Percentiles rank a stretch among this genome's conserved stretches.
phyloP scores from a whole-genome alignment of 2,797 vertebrate species.

The Phylloscopus collybita region DNA sequence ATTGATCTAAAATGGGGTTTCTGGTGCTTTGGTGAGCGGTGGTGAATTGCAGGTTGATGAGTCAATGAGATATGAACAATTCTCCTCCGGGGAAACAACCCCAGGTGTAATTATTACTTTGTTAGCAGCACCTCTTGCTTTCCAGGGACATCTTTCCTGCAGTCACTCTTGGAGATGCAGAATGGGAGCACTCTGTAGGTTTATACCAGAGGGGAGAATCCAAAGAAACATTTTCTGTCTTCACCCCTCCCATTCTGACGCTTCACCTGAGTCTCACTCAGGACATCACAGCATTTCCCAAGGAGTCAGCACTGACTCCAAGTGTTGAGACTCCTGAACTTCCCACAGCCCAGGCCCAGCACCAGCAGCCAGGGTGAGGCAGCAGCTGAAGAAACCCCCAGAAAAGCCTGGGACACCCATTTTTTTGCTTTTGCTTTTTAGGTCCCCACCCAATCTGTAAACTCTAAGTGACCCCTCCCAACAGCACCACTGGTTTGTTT shows the following conservation, averaged over 20 bases:
- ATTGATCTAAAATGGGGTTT: neutral
- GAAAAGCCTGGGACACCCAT: neutral
- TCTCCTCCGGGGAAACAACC: neutral
- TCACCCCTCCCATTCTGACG: neutral
- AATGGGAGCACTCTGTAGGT: neutral
- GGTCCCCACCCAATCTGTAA: conserved; percentile 26
- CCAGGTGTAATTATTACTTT: neutral
- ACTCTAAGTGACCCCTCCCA: conserved; percentile 15
- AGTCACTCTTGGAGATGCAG: neutral
- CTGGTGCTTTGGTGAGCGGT: neutral
- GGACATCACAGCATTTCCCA: fast-evolving
- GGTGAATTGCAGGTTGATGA: neutral
- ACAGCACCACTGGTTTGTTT: conserved; percentile 37
- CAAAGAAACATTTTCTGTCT: neutral
- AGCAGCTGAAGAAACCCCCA: neutral
- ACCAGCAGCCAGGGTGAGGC: neutral
- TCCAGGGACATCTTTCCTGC: neutral
- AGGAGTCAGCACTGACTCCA: neutral
- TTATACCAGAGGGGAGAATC: neutral
- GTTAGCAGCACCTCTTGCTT: neutral
- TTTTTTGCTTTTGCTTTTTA: neutral
- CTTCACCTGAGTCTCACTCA: neutral
- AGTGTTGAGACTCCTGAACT: neutral
- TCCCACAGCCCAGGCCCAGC: neutral
- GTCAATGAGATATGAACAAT: neutral